phyloP scores from a whole-genome alignment of 2,888 invertebrate species.

The Andrena minutula region DNA sequence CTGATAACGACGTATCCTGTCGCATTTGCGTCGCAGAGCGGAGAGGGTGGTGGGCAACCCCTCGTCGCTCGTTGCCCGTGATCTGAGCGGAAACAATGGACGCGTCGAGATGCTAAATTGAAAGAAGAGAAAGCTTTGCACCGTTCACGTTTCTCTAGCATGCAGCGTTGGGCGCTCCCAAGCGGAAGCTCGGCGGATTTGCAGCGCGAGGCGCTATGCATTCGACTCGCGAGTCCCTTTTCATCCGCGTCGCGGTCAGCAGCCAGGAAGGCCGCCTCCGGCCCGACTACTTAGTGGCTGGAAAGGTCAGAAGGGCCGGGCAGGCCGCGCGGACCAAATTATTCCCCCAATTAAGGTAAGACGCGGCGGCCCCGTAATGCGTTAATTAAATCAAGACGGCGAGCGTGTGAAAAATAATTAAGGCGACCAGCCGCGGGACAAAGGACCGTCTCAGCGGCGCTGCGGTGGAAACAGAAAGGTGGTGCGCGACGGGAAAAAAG shows the following conservation, averaged over 20 bases:
- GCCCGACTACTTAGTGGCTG: constrained; percentile 64
- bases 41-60: constrained; percentile 11
- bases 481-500: constrained; percentile 30
- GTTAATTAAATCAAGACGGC: constrained; percentile 70
- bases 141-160: not conserved
- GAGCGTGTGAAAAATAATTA: constrained; percentile 70
- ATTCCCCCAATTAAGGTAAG: constrained; percentile 68
- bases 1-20: constrained; percentile 57
- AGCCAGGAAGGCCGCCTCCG: constrained; percentile 1
- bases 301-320: constrained; percentile 46
- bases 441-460: constrained; percentile 49
- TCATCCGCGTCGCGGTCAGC: not conserved
- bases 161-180: not conserved
- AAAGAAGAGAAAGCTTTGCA: constrained; percentile 11
- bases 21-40: constrained; percentile 35
- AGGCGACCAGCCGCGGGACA: constrained; percentile 61
- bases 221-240: not conserved
- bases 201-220: too few relatives aligned
- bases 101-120: constrained; percentile 13
- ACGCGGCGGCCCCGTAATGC: constrained; percentile 62
- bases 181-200: not conserved
- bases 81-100: constrained; percentile 29
- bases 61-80: constrained; percentile 18
- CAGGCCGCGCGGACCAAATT: constrained; percentile 39
- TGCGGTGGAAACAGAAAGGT: constrained; percentile 39